phyloP scores from a whole-genome alignment of 2,888 invertebrate genomes.

The Temnothorax ravouxi region DNA sequence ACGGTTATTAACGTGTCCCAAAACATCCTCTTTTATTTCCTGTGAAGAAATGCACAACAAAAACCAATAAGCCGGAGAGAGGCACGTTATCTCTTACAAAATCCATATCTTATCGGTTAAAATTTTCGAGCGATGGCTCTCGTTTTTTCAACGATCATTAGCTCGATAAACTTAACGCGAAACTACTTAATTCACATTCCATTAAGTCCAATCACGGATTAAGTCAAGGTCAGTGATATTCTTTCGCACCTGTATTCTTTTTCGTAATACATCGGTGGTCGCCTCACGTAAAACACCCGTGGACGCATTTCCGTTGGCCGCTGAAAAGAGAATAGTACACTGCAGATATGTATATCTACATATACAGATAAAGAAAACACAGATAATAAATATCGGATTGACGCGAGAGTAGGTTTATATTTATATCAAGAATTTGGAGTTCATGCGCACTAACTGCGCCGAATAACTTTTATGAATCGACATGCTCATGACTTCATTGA shows the following conservation, averaged over 20 bases:
- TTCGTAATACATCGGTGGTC: constrained; percentile 67
- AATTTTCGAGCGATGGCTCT: neutral
- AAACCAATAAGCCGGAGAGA: neutral
- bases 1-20: constrained; percentile 70
- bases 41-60: constrained; percentile 42
- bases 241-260: constrained; percentile 75
- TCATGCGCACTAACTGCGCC: neutral
- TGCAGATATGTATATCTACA: neutral
- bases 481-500: neutral
- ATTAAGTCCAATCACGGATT: neutral
- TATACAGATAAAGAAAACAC: neutral
- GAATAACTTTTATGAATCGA: neutral
- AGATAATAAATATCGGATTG: neutral
- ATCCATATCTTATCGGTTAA: neutral
- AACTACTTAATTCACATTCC: constrained; percentile 32
- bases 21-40: constrained; percentile 74
- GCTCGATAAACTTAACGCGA: neutral
- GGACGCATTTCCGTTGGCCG: neutral
- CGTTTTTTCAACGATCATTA: neutral
- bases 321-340: constrained; percentile 5
- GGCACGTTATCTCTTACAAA: neutral
- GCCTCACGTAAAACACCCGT: constrained; percentile 35
- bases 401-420: neutral
- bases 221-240: neutral
- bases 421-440: too few relatives aligned